Evolutionary conservation across 2,888 invertebrate species (phyloP), one percentile per base, ranked within the genome.

Genomic region (Orgyia antiqua): DNA sequence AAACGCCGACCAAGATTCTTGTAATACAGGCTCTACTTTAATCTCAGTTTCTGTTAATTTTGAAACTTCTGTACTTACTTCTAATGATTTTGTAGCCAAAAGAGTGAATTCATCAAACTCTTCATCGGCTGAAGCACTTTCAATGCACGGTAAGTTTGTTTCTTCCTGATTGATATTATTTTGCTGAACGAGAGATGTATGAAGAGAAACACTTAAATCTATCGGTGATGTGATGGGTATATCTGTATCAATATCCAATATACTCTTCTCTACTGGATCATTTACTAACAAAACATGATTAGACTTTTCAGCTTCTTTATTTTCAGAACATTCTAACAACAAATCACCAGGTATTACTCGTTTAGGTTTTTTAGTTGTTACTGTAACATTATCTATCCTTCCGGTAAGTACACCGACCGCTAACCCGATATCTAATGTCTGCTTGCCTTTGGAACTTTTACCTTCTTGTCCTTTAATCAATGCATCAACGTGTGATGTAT

Each of bases 331-430:
- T 51, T 91, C 93, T 25, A 94, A 72, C 19, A 94, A 64, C 9
- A 94, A 80, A 73, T 94, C 91, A 48, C 89, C 89, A 24, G 92
- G 89, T 49, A 92, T 89, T 39, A 89, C 83, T 56, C 89, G 78
- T 51, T 92, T 89, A 27, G 68, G 78, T 65, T 74, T 79, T 54
- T 74, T 88, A 56, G 89, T 79, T 17, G 88, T 88, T 11, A 90
- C 88, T 48, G 89, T 91, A 3, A 93, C 90, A 58, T 93, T 90
- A 56, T 94, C 94, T 37, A 94, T 91, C 37, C 94, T 89, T 0
- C 95, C 95, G 1, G 95, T 94, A 12, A 96, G 88, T 27, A 96
- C 94, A 68, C 95, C 94, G 47, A 95, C 96, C 6, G 96, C 96
- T 33, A 93, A 89, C 5, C 96, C 96, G 39, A 96, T 89, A 58